Evolutionary conservation across 2,888 invertebrate genomes (phyloP).

Genomic region (Chloromyia formosa): DNA sequence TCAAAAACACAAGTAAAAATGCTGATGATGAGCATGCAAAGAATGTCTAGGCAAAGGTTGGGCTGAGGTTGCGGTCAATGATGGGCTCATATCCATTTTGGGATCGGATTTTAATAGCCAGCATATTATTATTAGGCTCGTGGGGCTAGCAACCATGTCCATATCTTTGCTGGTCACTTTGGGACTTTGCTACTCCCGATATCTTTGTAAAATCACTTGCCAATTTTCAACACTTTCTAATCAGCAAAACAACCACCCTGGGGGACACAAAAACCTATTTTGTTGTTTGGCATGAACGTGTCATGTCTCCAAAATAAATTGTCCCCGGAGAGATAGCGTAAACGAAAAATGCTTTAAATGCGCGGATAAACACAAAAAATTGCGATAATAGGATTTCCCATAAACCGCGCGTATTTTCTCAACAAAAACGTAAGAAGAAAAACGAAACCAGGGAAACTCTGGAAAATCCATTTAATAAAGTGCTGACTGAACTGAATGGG

Average conservation of each 20-base stretch:
- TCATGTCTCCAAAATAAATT: conserved; percentile 37
- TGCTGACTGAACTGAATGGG: conserved; percentile 39
- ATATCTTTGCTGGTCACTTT: neutral
- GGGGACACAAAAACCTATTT: too few species aligned
- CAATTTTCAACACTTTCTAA: conserved; percentile 18
- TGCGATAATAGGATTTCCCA: conserved; percentile 41
- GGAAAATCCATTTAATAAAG: conserved; percentile 38
- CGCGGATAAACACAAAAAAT: conserved; percentile 42
- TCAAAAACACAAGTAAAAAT: conserved; percentile 22
- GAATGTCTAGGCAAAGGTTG: neutral
- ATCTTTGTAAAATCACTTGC: neutral
- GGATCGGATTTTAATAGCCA: conserved; percentile 27
- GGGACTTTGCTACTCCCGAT: too few species aligned
- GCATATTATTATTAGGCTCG: conserved; percentile 14
- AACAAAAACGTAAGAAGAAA: neutral
- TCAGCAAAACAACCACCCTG: conserved; percentile 4
- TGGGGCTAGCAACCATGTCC: neutral
- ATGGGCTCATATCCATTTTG: neutral
- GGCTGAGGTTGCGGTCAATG: neutral
- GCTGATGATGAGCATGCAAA: conserved; percentile 25
- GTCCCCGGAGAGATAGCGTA: conserved; percentile 27
- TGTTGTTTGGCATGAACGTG: neutral
- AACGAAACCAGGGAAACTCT: neutral
- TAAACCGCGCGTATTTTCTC: conserved; percentile 35
- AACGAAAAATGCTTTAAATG: conserved; percentile 37